Percentiles rank a stretch among this genome's conserved stretches.
Evolutionary conservation across 2,113 vertebrate genomes (phyloP).

Genomic region (Cryptoleucopteryx plumbea): DNA sequence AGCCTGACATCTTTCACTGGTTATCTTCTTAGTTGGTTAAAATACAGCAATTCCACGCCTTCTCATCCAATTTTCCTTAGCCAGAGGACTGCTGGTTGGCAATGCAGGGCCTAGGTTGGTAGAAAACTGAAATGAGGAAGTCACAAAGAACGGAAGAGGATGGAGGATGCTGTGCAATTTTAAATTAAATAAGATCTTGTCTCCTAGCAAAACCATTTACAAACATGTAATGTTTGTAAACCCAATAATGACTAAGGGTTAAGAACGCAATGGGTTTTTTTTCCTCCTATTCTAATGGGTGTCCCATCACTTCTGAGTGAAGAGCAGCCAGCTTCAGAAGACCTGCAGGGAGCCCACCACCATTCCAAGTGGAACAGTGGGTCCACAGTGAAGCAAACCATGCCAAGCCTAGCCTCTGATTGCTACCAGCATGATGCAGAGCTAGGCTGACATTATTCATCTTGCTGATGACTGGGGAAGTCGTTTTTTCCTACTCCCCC

Average conservation of each 20-base stretch:
- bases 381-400: not conserved
- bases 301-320: not conserved
- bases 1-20: not conserved
- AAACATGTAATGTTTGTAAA: not conserved
- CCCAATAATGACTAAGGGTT: not conserved
- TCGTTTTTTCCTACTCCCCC: not conserved
- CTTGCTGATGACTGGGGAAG: not conserved
- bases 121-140: not conserved
- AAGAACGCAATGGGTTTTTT: not conserved
- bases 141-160: not conserved
- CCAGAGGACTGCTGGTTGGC: not conserved
- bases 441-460: not conserved
- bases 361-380: not conserved
- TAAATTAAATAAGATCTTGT: not conserved
- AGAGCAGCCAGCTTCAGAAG: not conserved
- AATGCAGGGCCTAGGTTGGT: not conserved
- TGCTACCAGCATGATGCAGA: not conserved
- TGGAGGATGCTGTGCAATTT: not conserved
- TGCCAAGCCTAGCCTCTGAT: not conserved
- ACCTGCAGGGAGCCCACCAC: not conserved
- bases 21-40: not conserved
- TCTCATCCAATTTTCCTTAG: not conserved
- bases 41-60: not conserved
- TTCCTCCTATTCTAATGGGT: not conserved
- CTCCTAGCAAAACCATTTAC: not conserved